Percentiles rank a stretch among this genome's conserved stretches.
Conservation (phyloP, 2,113 vertebrate species). For the Glareola pratincola region DNA sequence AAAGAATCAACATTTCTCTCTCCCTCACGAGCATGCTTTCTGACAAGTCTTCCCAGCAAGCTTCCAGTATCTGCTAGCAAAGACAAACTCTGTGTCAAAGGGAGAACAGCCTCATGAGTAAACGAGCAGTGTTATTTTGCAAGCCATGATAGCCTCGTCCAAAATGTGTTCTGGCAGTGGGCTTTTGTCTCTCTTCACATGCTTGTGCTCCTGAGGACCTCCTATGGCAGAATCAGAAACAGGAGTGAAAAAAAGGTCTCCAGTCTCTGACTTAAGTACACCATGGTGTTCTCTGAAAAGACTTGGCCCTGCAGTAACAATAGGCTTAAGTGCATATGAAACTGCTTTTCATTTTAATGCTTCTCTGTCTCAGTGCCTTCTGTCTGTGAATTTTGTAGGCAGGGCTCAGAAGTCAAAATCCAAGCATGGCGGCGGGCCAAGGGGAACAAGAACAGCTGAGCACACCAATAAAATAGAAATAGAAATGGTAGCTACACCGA, state of each 20-base stretch:
- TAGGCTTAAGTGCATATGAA: neutral
- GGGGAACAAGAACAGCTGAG: neutral
- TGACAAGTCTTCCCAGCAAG: neutral
- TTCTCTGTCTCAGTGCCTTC: neutral
- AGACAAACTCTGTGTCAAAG: neutral
- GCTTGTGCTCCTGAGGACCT: neutral
- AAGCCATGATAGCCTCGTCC: neutral
- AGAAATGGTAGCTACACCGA: neutral
- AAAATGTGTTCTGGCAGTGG: neutral
- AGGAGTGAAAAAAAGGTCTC: neutral
- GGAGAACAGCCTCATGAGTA: neutral
- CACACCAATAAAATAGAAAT: neutral
- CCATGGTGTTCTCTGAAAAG: neutral
- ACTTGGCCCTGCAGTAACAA: neutral
- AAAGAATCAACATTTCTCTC: neutral
- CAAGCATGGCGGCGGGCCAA: accelerated
- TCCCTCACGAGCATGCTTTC: neutral
- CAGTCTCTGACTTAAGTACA: neutral
- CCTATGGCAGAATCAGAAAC: neutral
- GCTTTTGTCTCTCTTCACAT: neutral
- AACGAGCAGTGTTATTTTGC: neutral
- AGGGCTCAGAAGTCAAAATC: neutral
- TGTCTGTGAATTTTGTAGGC: neutral
- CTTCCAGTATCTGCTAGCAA: neutral
- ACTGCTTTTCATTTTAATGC: neutral